phyloP scores from a whole-genome alignment of 2,888 invertebrate species.

The Hirudinaria manillensis region DNA sequence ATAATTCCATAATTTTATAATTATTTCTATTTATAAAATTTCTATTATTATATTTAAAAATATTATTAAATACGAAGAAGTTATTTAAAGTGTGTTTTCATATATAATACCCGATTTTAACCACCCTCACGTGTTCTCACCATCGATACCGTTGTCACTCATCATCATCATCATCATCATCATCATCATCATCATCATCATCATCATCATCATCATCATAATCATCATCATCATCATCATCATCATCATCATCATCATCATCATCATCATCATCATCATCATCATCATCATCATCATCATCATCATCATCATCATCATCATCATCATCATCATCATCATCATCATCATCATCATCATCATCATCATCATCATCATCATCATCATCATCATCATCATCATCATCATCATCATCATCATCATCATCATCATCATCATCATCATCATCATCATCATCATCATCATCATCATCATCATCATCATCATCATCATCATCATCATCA shows the following conservation, averaged over 20 bases:
- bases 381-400: slow-evolving; percentile 12
- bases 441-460: slow-evolving; percentile 12
- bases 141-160: too few species aligned
- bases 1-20: too few species aligned
- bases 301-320: not conserved
- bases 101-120: too few species aligned
- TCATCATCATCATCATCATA: not conserved
- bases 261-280: not conserved
- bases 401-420: slow-evolving; percentile 5
- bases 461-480: slow-evolving; percentile 9
- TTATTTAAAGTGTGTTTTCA: too few species aligned
- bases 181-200: slow-evolving; percentile 20
- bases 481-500: slow-evolving; percentile 12
- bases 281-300: not conserved
- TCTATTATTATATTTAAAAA: too few species aligned
- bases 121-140: too few species aligned
- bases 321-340: slow-evolving; percentile 20
- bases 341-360: slow-evolving; percentile 19
- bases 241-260: not conserved
- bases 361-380: slow-evolving; percentile 17
- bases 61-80: too few species aligned
- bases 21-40: too few species aligned
- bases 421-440: slow-evolving; percentile 12
- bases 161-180: slow-evolving; percentile 21
- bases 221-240: not conserved